Evolutionary conservation across 2,113 vertebrate genomes (phyloP).

Genomic region (Macquaria australasica): DNA sequence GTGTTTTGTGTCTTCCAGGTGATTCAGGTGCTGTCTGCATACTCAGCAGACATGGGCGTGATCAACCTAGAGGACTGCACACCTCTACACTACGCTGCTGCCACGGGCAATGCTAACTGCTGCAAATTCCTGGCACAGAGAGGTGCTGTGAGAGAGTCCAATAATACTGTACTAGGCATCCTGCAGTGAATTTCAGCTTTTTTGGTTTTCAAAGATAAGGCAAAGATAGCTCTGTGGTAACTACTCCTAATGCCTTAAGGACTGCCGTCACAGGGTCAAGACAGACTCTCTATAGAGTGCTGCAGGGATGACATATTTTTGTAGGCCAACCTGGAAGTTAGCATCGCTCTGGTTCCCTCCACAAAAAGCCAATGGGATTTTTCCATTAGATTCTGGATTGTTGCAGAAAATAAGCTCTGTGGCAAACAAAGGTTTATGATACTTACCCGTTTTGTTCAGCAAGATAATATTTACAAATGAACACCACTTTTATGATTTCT

Average conservation of each 20-base stretch:
- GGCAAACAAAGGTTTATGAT: no score
- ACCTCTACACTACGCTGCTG: constrained; percentile 91
- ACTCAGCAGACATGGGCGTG: constrained; percentile 87
- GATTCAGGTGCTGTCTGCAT: constrained; percentile 83
- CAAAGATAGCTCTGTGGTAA: neutral
- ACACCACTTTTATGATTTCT: no score
- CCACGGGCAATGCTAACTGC: constrained; percentile 88
- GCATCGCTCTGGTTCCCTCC: no score
- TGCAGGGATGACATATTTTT: no score
- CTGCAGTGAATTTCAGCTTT: neutral
- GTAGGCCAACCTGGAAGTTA: no score
- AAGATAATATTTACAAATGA: no score
- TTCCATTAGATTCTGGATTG: no score
- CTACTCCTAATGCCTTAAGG: neutral
- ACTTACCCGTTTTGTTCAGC: no score
- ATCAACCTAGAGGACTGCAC: constrained; percentile 88
- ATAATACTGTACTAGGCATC: neutral
- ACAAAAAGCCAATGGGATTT: no score
- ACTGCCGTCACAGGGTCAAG: neutral
- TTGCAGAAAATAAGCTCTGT: no score
- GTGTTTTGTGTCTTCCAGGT: constrained; percentile 69
- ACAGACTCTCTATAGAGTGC: neutral
- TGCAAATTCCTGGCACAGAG: constrained; percentile 95
- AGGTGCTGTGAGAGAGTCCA: constrained; percentile 82
- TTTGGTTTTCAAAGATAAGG: neutral